Percentiles rank a stretch among this genome's conserved stretches.
Conservation (phyloP, 2,888 invertebrate species). For the Scaptomyza caliginosa region DNA sequence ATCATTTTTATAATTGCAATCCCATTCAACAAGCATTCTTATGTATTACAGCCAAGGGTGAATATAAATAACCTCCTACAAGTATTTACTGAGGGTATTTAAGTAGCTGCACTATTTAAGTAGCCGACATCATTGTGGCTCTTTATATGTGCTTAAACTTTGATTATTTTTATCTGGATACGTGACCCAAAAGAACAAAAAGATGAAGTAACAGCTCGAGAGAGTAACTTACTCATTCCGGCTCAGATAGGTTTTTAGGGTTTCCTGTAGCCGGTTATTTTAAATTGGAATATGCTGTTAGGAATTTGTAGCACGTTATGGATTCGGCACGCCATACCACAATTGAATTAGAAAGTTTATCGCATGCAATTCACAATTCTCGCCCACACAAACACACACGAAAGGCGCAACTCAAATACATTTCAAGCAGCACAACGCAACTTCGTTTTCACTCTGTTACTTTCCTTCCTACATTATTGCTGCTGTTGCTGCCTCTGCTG, state of each 20-base stretch:
- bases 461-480: not conserved
- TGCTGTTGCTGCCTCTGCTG: not conserved
- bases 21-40: too few relatives aligned
- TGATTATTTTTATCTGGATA: slow-evolving; percentile 35
- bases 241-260: not conserved
- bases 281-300: slow-evolving; percentile 36
- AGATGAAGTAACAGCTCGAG: too few relatives aligned
- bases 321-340: slow-evolving; percentile 44
- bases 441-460: not conserved
- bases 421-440: slow-evolving; percentile 34
- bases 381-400: slow-evolving; percentile 7
- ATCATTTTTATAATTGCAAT: too few relatives aligned
- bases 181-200: slow-evolving; percentile 6
- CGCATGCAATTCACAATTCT: slow-evolving; percentile 54
- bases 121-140: slow-evolving; percentile 17
- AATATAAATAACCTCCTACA: not conserved
- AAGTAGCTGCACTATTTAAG: not conserved
- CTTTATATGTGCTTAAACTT: slow-evolving; percentile 18
- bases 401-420: slow-evolving; percentile 47
- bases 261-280: slow-evolving; percentile 9
- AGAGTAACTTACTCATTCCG: not conserved
- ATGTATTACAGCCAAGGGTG: too few relatives aligned
- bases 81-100: slow-evolving; percentile 1
- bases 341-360: slow-evolving; percentile 71
- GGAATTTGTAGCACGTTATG: slow-evolving; percentile 35